Evolutionary conservation across 2,797 vertebrate genomes (phyloP), one percentile per base, ranked within the genome.

Genomic region (Tauraco hartlaubi): DNA sequence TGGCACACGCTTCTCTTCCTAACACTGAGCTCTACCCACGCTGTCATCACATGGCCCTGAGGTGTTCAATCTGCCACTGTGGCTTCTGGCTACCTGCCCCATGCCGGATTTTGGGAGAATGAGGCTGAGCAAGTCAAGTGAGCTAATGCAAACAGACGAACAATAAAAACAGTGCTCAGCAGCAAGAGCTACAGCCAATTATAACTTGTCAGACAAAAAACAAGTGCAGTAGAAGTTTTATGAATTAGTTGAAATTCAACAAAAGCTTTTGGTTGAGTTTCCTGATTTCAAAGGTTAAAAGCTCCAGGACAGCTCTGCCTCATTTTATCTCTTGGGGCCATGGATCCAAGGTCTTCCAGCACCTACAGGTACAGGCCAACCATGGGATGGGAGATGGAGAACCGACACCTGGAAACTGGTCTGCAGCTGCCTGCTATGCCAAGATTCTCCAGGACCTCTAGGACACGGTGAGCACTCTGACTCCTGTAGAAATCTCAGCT

Each of bases 381-480:
- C 37, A n/a, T 3, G 19, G 35, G 39, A 63, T 46, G 15, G 44
- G 9, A 82, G 28, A 59, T 9, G 4, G 37, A 90, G 33, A 84
- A 58, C 3, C 12, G 39, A 19, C 7, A 37, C 5, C 12, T 48
- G 5, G 33, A 46, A 90, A 66, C 9, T 7, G 1, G 13, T 41
- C 22, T 29, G 19, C 23, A 78, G 13, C 13, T 43, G 26, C 25
- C 48, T 71, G 41, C 16, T 39, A 8, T 11, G n/a, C 7, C 19
- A 58, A 44, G 18, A 35, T 18, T 66, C 46, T 17, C 37, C 49
- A 88, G 12, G 21, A 88, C 7, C n/a, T 31, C 20, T 11, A 73
- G 13, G 46, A 49, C 20, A 68, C 1, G 0, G 15, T 2, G 2
- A 69, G 12, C 11, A 15, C 20, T 25, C 56, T 1, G 3, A 52